Evolutionary conservation across 2,797 vertebrate genomes (phyloP), one percentile per base, ranked within the genome.

Genomic region (Silurus lanzhouensis): DNA sequence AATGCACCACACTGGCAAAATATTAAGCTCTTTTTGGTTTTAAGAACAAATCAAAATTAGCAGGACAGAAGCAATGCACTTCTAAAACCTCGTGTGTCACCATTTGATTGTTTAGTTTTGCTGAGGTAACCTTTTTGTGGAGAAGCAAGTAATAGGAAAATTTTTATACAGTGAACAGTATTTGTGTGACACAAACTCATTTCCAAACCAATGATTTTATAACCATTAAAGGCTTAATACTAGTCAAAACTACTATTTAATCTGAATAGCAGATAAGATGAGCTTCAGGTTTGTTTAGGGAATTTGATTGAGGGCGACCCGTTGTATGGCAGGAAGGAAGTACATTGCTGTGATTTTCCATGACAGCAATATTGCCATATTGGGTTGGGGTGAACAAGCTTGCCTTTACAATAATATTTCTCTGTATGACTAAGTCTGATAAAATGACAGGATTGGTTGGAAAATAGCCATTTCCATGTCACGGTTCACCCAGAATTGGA

Each of bases 391-490:
- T 75, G 72, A 75, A 57, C 52, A 57, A 57, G 48, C 72, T 75
- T 75, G 48, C 46, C 71, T 75, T 25, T 52, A 2, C 70, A 52
- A 52, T 74, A 75, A 55, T 55, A 55, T 75, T 74, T 25, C 48
- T 75, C n/a, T 75, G 8, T 75, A 76, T 76, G 72, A 55, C 13
- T 7, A 27, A 10, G n/a, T 19, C 48, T 76, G 72, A 57, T 57
- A 76, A 76, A 76, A 76, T 57, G 15, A 57, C 72, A 55, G 72
- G 22, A 55, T 75, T 55, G 48, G 72, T 75, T 55, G 46, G 46
- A 55, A 74, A 52, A 52, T 55, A 52, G 22, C 48, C 13, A 74
- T 55, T 75, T 55, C 48, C n/a, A 48, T 17, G 48, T 57, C 14
- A 27, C 1, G 2, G 72, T 75, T n/a, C 48, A 75, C 55, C 6